A percentile compares a stretch with the other conserved stretches of the same genome.
Evolutionary conservation across 2,113 vertebrate genomes (phyloP).

Genomic region (Sinocyclocheilus anshuiensis): DNA sequence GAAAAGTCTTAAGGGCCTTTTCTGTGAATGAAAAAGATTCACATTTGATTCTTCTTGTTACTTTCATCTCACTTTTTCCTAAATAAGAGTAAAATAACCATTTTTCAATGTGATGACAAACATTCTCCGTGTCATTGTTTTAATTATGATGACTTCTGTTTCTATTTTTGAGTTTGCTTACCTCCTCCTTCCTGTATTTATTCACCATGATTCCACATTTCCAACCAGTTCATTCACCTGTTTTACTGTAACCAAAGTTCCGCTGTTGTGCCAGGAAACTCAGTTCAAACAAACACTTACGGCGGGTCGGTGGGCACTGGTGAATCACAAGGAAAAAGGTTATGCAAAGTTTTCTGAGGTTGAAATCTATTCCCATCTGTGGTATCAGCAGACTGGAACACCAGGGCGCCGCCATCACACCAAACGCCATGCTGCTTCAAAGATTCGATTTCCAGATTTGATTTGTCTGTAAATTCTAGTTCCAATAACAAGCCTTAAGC

Average conservation of each 20-base stretch:
- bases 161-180: neutral
- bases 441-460: neutral
- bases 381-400: slow-evolving; percentile 29
- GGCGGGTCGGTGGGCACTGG: neutral
- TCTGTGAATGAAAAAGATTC: neutral
- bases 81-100: slow-evolving; percentile 3
- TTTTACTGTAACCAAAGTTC: slow-evolving; percentile 30
- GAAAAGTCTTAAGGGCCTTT: neutral
- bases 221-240: slow-evolving; percentile 4
- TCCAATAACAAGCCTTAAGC: neutral
- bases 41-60: neutral
- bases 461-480: neutral
- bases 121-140: neutral
- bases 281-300: neutral
- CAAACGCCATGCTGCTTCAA: slow-evolving; percentile 42
- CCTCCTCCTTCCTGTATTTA: slow-evolving; percentile 8
- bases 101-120: neutral
- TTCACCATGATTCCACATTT: slow-evolving; percentile 17
- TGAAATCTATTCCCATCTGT: slow-evolving; percentile 31
- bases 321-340: slow-evolving; percentile 34
- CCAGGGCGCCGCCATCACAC: neutral
- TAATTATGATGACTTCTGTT: neutral
- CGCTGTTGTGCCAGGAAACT: slow-evolving; percentile 31
- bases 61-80: neutral
- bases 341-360: slow-evolving; percentile 35